These are phyloP conservation scores for Heteropelma amictum DNA, from an alignment of 2,888 invertebrate genomes.

Conservation along the genomic window DNA sequence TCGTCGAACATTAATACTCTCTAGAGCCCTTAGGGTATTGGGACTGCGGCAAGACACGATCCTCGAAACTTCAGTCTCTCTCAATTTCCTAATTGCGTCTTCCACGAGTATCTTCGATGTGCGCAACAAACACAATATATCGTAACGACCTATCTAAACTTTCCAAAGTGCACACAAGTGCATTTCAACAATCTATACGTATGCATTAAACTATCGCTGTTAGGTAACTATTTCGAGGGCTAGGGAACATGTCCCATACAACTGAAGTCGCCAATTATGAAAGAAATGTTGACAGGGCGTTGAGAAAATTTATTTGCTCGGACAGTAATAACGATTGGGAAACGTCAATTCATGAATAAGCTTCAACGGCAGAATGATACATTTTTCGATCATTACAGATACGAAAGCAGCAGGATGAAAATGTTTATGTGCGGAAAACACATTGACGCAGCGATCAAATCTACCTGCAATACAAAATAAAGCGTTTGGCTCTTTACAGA, in stretches of 20 bases:
- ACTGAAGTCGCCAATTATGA: neutral
- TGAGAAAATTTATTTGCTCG: neutral
- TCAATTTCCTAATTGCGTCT: constrained; percentile 24
- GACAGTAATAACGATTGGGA: neutral
- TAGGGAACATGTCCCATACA: neutral
- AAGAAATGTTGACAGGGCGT: neutral
- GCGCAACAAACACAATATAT: constrained; percentile 10
- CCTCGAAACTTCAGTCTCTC: constrained; percentile 35
- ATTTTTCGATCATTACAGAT: neutral
- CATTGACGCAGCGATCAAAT: neutral
- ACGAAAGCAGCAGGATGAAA: too few species aligned
- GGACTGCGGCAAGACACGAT: constrained; percentile 20
- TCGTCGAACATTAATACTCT: constrained; percentile 39
- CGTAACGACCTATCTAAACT: neutral
- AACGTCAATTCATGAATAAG: neutral
- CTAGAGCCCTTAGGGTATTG: constrained; percentile 26
- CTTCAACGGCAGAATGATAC: neutral
- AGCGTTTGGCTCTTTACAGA: neutral
- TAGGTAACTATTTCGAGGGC: neutral
- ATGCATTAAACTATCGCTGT: constrained; percentile 6
- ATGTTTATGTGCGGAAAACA: too few species aligned
- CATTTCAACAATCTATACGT: neutral
- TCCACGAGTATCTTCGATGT: constrained; percentile 8
- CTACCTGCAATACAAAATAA: neutral
- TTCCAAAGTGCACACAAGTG: neutral